Evolutionary conservation across 2,888 invertebrate species (phyloP).

Genomic region (Acleris emargana): DNA sequence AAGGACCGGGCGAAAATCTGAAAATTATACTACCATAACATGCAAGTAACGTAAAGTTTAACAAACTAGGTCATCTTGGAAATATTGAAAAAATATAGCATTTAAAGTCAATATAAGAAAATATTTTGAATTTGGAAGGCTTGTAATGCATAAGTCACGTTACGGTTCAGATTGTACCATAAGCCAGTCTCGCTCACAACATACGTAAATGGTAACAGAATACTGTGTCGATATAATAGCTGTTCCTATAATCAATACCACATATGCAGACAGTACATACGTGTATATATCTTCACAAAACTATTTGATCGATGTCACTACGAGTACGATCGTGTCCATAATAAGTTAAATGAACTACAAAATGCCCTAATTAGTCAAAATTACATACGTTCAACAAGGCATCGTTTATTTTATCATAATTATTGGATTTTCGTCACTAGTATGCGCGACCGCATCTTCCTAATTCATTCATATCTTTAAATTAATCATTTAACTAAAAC

Average conservation of each 20-base stretch:
- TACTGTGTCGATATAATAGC: conserved; percentile 77
- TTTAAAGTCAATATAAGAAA: conserved; percentile 67
- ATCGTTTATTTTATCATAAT: conserved; percentile 76
- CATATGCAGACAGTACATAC: conserved; percentile 56
- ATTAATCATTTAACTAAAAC: conserved; percentile 79
- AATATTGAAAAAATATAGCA: conserved; percentile 47
- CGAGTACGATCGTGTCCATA: conserved; percentile 75
- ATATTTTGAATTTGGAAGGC: conserved; percentile 56
- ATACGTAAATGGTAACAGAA: conserved; percentile 77
- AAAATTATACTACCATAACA: conserved; percentile 78
- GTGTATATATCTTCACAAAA: conserved; percentile 59
- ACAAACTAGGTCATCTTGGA: conserved; percentile 66
- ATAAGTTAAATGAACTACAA: conserved; percentile 79
- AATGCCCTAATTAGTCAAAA: conserved; percentile 80
- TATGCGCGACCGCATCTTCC: conserved; percentile 83
- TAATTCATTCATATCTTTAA: conserved; percentile 81
- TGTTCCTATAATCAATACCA: conserved; percentile 51
- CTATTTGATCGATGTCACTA: conserved; percentile 78
- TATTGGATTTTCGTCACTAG: conserved; percentile 83
- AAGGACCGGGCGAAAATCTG: conserved; percentile 82
- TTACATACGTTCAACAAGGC: conserved; percentile 81
- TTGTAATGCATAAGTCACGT: conserved; percentile 53
- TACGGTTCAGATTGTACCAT: conserved; percentile 71
- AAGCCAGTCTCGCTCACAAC: conserved; percentile 79
- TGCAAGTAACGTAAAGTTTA: conserved; percentile 75